Evolutionary conservation across 2,797 vertebrate genomes (phyloP).

Genomic region (Gobionotothen gibberifrons): DNA sequence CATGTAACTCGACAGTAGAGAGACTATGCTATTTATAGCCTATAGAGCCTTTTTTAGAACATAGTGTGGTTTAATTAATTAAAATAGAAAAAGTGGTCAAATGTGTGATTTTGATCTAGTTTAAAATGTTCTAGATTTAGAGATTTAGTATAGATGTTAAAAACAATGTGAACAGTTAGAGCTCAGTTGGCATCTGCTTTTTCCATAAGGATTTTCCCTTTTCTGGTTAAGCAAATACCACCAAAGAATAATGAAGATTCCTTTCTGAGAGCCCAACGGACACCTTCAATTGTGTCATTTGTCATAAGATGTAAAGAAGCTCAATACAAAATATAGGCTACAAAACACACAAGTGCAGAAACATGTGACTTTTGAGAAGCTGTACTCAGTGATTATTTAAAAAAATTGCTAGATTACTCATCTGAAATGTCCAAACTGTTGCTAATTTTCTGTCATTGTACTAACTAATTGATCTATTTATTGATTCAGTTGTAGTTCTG

Average conservation of each 20-base stretch:
- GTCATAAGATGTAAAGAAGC: not conserved
- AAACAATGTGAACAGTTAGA: not conserved
- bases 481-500: not conserved
- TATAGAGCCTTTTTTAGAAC: constrained; percentile 22
- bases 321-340: not conserved
- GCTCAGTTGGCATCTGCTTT: not conserved
- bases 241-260: no score
- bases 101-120: not conserved
- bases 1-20: constrained; percentile 21
- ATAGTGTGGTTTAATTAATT: constrained; percentile 16
- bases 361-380: not conserved
- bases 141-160: not conserved
- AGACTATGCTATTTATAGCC: constrained; percentile 39
- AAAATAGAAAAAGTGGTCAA: not conserved
- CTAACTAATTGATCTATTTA: not conserved
- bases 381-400: not conserved
- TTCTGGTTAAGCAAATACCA: not conserved
- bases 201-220: no score
- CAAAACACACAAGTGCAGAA: not conserved
- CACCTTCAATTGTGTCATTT: no score
- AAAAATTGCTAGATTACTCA: not conserved
- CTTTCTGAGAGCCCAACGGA: not conserved
- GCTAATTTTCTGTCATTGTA: not conserved
- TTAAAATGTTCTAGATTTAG: not conserved
- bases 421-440: not conserved